Evolutionary conservation across 2,113 vertebrate species (phyloP), one percentile per base, ranked within the genome.

Genomic region (Podocnemis expansa): DNA sequence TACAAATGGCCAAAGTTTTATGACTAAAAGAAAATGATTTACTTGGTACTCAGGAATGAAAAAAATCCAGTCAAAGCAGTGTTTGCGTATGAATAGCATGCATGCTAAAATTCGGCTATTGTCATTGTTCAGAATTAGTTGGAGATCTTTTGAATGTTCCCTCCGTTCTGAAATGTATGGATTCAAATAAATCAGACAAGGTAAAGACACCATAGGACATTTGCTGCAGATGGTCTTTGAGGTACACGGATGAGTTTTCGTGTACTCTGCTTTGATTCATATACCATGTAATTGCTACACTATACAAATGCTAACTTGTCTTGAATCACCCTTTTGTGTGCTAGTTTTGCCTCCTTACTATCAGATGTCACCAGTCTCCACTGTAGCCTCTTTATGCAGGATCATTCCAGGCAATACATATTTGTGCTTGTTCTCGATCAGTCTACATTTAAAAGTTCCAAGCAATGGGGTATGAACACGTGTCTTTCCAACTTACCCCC

Each of bases 11-110:
- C 85, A 76, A 10, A 78, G 85, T 94, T 60, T 90, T 95, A 96
- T 56, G 38, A 31, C 63, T 85, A 93, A 96, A 97, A 93, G 87
- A 84, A 82, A 96, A 93, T 95, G 89, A 92, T 93, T 96, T 94
- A 95, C 92, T 95, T 96, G 85, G 89, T 55, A 84, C 76, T 87
- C 93, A 29, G 29, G 16, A 80, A 52, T 94, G 80, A 54, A 89
- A 94, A 90, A 90, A 41, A 75, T 75, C 38, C 34, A n/a, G 60
- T 75, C 70, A 75, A 75, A 41, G 24, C 41, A 24, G 70, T 75
- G 38, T 75, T 38, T 70, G 38, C 38, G 25, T 73, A 41, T 73
- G n/a, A 25, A 73, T n/a, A 43, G 10, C 38, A 73, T 73, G 14
- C 24, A 75, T 75, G 38, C 41, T 75, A 75, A 22, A 75, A 41